Evolutionary conservation across 2,888 invertebrate genomes (phyloP), one percentile per base, ranked within the genome.

Genomic region (Amphipoea oculea): DNA sequence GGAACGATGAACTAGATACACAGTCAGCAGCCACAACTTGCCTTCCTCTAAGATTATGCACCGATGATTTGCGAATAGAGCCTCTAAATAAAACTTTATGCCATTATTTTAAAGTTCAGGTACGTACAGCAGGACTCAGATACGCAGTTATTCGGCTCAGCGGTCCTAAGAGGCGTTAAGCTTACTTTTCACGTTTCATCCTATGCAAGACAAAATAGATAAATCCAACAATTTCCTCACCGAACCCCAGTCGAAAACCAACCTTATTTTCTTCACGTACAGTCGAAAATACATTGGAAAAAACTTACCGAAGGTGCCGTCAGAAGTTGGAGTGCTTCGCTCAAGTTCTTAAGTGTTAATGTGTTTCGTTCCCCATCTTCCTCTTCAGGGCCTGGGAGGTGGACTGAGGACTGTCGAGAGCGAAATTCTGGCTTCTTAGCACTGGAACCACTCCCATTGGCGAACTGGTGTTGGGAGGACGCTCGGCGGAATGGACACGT

Each of bases 221-320:
- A 72, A 40, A 74, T 68, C 62, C 40, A 51, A 79, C 62, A 78
- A 51, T 23, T 73, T 60, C 6, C 36, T 6, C 23, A 17, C 7
- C 1, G 0, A 60, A n/a, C 9, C 17, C 9, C 60, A 63, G 40
- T 12, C 67, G 12, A 66, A 72, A 73, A 63, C 12, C 17, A 62
- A 29, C 57, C 77, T 66, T 87, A 77, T 70, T 5, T 1, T 0
- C 4, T 1, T 5, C 11, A 12, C 0, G 23, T 62, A 82, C 2
- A 54, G 82, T 60, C 4, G 14, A 71, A 66, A 74, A 63, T 77
- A 36, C 11, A 74, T 29, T 60, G 62, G 4, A 23, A 66, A 66
- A 72, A 57, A 97, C 98, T 97, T 97, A 99, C 98, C 97, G 98
- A 98, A 78, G 99, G 99, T 67, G 98, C 98, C 57, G 98, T 99